Evolutionary conservation across 1,140 invertebrate genomes (phyloP).

Genomic region (Drepana arcuata): DNA sequence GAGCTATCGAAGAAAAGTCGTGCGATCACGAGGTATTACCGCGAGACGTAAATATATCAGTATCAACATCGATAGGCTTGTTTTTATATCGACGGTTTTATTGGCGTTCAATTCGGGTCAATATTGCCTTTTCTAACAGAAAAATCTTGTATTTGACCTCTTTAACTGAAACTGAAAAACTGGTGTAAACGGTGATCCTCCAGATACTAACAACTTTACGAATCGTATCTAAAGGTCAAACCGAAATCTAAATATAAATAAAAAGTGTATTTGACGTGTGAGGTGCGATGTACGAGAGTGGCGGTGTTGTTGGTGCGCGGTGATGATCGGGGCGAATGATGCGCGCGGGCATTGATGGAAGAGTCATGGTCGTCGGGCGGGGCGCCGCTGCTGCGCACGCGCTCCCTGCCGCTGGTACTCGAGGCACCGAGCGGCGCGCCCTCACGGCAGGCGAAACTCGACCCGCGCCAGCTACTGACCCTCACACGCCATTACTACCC

Average conservation of each 20-base stretch:
- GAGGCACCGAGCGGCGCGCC: constrained; percentile 45
- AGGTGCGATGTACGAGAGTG: constrained; percentile 38
- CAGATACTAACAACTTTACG: constrained; percentile 3
- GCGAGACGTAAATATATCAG: too few species aligned
- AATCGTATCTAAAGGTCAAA: not conserved
- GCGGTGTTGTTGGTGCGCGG: constrained; percentile 29
- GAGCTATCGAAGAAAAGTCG: too few species aligned
- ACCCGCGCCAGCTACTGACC: constrained; percentile 63
- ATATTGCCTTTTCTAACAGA: not conserved
- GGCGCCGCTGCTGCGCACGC: constrained; percentile 63
- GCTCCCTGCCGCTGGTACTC: constrained; percentile 55
- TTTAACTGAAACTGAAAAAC: constrained; percentile 2
- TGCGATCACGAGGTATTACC: too few species aligned
- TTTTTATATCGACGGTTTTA: too few species aligned
- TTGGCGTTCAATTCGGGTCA: too few species aligned
- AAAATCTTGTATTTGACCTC: not conserved
- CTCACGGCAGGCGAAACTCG: constrained; percentile 51
- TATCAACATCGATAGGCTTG: too few species aligned
- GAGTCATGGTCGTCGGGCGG: constrained; percentile 69
- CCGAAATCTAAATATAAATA: constrained; percentile 11
- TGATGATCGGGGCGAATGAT: constrained; percentile 55
- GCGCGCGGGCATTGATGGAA: constrained; percentile 64
- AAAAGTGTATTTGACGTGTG: constrained; percentile 24
- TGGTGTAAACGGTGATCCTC: constrained; percentile 6
- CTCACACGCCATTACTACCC: constrained; percentile 80